phyloP scores from a whole-genome alignment of 1,140 invertebrate genomes.

The Triops cancriformis region DNA sequence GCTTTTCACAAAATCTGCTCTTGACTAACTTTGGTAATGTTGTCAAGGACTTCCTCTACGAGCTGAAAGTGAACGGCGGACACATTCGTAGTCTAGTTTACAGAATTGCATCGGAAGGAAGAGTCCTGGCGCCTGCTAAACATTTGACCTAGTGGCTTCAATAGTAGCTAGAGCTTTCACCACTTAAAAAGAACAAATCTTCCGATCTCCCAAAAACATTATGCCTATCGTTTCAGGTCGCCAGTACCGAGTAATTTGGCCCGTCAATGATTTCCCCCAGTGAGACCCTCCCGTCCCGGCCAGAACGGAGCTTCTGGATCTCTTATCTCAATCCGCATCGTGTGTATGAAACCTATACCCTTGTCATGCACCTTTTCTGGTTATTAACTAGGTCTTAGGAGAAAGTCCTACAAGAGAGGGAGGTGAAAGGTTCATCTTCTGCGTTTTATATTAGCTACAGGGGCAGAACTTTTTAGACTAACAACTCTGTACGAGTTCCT shows the following conservation, averaged over 20 bases:
- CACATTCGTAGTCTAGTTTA: neutral
- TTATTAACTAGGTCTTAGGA: conserved; percentile 1
- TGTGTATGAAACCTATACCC: neutral
- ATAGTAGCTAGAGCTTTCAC: neutral
- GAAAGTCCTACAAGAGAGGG: neutral
- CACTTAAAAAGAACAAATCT: neutral
- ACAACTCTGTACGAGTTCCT: too few species aligned
- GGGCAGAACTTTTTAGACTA: neutral
- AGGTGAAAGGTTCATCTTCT: neutral
- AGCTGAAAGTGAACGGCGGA: neutral
- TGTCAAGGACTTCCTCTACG: conserved; percentile 2
- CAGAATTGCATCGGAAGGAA: neutral
- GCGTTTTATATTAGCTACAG: neutral
- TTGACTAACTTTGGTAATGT: neutral
- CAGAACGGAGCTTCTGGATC: neutral
- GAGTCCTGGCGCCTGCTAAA: neutral
- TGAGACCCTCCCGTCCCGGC: neutral
- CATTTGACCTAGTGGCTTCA: conserved; percentile 1
- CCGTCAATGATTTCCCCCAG: neutral
- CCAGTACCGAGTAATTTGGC: neutral
- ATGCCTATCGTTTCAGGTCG: neutral
- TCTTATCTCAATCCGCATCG: neutral
- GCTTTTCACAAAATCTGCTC: neutral
- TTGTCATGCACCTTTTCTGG: neutral
- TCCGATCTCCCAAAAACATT: neutral